Evolutionary conservation across 1,140 invertebrate species (phyloP), one percentile per base, ranked within the genome.

Genomic region (Probaryconus sp.): DNA sequence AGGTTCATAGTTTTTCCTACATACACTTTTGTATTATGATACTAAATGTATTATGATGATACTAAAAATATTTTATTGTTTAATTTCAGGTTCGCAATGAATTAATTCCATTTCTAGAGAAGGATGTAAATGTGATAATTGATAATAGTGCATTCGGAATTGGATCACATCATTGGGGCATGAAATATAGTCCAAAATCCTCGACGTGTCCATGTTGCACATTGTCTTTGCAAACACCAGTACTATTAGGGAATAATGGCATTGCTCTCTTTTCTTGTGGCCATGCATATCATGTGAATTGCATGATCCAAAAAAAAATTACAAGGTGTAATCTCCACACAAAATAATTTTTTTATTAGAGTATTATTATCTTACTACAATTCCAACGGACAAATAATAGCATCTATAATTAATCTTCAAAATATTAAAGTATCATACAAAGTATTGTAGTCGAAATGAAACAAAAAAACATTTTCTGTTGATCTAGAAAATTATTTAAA

Each of bases 211-310:
- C 87, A 0, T 85, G 83, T 38, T 89, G 87, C 18, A 85, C 85
- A 3, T 71, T 88, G 16, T 81, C 82, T 6, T 56, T 89, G 21
- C 80, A 83, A 55, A 88, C 87, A 1, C 83, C 84, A 43, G 79
- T 87, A 56, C 69, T 89, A 5, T 56, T 88, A 33, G 83, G 82
- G 26, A 81, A 85, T 21, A 86, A 82, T 56, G 87, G 87, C 10
- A 81, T 88, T 9, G 83, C 82, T 38, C 77, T 88, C 21, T 89
- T 89, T 51, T 75, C 81, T 9, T 88, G 87, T 63, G 86, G 86
- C 26, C 87, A 88, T 50, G 81, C 82, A 10, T 88, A 88, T 33
- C 87, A 88, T 24, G 85, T 88, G 0, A 87, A 86, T 69, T 87
- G 86, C 81, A 81, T 87, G 76, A 82, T 87, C 67, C 81, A 88